phyloP scores from a whole-genome alignment of 2,888 invertebrate genomes.

The Pyrrhosoma nymphula region DNA sequence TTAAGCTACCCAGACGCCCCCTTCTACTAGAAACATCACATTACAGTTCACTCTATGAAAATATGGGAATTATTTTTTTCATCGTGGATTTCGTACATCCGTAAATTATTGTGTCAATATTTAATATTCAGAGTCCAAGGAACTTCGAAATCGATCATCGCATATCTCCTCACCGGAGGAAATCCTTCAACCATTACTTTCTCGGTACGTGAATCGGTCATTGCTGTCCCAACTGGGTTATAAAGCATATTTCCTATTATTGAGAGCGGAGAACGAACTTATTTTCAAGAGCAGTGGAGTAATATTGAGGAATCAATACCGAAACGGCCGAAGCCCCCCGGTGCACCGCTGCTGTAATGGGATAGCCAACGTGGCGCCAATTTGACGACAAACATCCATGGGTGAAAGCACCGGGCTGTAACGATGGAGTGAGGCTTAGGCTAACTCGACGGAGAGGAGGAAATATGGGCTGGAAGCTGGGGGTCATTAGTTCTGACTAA shows the following conservation, averaged over 20 bases:
- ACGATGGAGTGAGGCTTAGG: neutral
- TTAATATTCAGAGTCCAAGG: no score
- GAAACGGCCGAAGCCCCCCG: neutral
- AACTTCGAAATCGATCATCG: no score
- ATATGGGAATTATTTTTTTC: no score
- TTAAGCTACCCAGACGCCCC: no score
- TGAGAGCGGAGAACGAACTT: neutral
- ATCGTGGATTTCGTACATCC: no score
- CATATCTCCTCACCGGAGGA: no score
- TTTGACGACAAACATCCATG: constrained; percentile 7
- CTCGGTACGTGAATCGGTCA: no score
- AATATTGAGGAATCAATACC: constrained; percentile 12
- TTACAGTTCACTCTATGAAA: no score
- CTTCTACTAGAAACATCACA: no score
- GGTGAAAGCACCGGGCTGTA: neutral
- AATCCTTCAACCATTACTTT: no score
- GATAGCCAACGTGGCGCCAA: neutral
- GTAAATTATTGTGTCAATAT: no score
- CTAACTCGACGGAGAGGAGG: neutral
- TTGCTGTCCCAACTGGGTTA: no score
- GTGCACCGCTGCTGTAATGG: neutral
- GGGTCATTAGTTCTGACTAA: neutral
- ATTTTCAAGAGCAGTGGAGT: neutral
- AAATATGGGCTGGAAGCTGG: neutral
- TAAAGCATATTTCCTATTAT: neutral